phyloP scores from a whole-genome alignment of 2,797 vertebrate species.

The Sus cebifrons region DNA sequence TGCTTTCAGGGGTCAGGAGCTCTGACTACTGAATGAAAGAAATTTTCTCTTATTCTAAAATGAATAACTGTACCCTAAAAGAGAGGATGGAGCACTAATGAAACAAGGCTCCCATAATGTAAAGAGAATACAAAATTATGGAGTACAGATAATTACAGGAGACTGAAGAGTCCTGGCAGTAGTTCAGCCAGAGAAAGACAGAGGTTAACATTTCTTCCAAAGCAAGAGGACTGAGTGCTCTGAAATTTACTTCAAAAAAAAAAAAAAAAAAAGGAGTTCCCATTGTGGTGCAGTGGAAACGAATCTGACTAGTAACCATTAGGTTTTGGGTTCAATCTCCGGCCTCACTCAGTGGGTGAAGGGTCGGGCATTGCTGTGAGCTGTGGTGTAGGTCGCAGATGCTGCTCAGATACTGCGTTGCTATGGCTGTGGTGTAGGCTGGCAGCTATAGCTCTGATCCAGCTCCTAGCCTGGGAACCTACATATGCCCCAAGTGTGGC shows the following conservation, averaged over 20 bases:
- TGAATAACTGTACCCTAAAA: conserved; percentile 16
- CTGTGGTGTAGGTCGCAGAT: too few relatives aligned
- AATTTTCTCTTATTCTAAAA: conserved; percentile 11
- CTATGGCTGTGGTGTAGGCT: too few relatives aligned
- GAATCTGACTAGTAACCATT: too few relatives aligned
- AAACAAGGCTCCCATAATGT: conserved; percentile 16
- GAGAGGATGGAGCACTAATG: neutral
- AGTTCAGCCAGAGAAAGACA: conserved; percentile 50
- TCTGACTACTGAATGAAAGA: neutral
- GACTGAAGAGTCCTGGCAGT: conserved; percentile 7
- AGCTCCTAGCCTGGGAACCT: too few relatives aligned
- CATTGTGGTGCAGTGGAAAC: too few relatives aligned
- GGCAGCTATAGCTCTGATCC: too few relatives aligned
- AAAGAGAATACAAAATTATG: conserved; percentile 55
- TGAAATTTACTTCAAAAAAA: neutral
- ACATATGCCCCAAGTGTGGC: too few relatives aligned
- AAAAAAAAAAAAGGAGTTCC: too few relatives aligned
- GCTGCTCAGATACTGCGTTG: too few relatives aligned
- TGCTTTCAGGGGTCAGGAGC: neutral
- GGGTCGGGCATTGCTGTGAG: too few relatives aligned
- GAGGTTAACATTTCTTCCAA: conserved; percentile 53
- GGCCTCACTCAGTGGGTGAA: too few relatives aligned
- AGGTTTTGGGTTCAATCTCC: too few relatives aligned
- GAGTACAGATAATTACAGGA: neutral
- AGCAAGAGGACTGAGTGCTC: conserved; percentile 50